Conservation (phyloP, 2,888 invertebrate species). For the Julus scandinavius region DNA sequence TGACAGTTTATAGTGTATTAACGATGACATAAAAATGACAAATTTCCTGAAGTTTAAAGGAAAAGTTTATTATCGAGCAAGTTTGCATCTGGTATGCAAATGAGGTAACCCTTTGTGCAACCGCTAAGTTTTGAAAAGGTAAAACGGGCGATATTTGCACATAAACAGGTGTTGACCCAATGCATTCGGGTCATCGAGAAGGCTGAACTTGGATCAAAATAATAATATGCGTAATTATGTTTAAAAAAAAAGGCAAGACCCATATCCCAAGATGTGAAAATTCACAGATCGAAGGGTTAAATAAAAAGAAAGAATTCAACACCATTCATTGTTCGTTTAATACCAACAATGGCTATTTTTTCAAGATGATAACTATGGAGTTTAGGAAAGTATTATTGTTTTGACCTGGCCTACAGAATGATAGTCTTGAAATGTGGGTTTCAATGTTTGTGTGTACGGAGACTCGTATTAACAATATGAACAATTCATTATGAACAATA, state of each 20-base stretch:
- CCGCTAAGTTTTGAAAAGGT: background rate
- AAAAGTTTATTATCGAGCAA: background rate
- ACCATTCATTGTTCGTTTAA: background rate
- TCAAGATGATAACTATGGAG: background rate
- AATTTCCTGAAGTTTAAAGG: background rate
- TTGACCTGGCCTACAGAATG: background rate
- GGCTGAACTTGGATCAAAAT: constrained; percentile 23
- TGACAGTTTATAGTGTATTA: no score
- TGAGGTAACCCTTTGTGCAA: background rate
- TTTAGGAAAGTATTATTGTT: background rate
- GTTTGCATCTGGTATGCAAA: constrained; percentile 28
- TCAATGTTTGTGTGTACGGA: constrained; percentile 8
- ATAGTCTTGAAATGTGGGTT: background rate
- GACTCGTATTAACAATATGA: background rate
- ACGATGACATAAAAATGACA: background rate
- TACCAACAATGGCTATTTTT: background rate
- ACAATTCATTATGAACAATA: background rate
- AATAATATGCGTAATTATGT: constrained; percentile 21
- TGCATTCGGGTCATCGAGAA: background rate
- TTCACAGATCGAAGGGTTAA: background rate
- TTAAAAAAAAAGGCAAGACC: background rate
- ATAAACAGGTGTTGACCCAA: constrained; percentile 19
- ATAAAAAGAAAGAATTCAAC: background rate
- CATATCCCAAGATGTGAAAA: constrained; percentile 29
- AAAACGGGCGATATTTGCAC: background rate